phyloP scores from a whole-genome alignment of 1,140 invertebrate genomes.

The Ceratitis capitata region DNA sequence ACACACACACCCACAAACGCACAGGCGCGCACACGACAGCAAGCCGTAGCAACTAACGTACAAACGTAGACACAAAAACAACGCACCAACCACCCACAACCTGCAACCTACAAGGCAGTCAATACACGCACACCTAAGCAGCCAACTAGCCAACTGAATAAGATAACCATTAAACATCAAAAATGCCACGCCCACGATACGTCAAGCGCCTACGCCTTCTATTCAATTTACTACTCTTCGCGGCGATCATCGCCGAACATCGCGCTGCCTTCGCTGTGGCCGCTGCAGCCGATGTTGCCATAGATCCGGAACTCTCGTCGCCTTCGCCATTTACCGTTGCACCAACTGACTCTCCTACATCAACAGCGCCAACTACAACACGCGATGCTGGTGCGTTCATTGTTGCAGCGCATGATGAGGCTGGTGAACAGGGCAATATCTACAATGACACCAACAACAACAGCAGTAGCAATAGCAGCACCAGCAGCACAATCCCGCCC shows the following conservation, averaged over 20 bases:
- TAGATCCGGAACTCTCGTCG: slow-evolving; percentile 12
- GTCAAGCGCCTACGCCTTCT: slow-evolving; percentile 26
- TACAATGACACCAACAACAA: background rate
- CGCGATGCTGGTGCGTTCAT: background rate
- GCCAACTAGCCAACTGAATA: background rate
- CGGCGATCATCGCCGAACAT: background rate
- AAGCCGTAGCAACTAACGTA: background rate
- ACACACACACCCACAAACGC: background rate
- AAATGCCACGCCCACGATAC: slow-evolving; percentile 22
- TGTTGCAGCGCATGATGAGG: too few species aligned
- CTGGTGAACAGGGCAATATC: too few species aligned
- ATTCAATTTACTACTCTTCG: slow-evolving; percentile 32
- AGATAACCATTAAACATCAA: background rate
- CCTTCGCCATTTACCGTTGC: slow-evolving; percentile 12
- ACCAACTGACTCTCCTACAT: background rate
- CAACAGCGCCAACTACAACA: slow-evolving; percentile 43
- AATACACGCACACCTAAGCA: background rate
- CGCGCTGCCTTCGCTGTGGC: background rate
- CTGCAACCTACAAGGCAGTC: background rate
- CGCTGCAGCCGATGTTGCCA: background rate
- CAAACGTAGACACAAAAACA: background rate
- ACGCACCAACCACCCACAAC: background rate
- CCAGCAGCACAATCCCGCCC: background rate
- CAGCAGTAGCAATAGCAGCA: slow-evolving; percentile 19
- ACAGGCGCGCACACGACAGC: background rate